Conservation (phyloP, 2,888 invertebrate genomes). For the Noctua pronuba region DNA sequence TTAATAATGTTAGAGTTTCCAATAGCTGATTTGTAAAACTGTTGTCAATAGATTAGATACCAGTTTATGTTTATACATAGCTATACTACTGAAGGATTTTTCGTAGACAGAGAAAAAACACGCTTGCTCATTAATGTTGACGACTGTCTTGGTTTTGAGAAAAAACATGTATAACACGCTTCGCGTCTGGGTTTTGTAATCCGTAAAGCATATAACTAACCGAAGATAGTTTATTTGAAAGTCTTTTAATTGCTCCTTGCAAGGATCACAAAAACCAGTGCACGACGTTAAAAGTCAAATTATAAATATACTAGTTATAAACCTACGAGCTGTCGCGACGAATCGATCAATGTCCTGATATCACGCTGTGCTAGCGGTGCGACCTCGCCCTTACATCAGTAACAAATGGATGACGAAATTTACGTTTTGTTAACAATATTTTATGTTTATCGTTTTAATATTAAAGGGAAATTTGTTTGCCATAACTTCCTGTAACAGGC, state of each 20-base stretch:
- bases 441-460: constrained; percentile 72
- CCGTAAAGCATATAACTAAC: too few relatives aligned
- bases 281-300: too few relatives aligned
- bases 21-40: background rate
- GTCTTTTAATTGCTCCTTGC: too few relatives aligned
- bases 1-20: background rate
- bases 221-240: too few relatives aligned
- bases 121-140: too few relatives aligned
- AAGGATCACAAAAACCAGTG: too few relatives aligned
- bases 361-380: constrained; percentile 38
- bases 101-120: background rate
- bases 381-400: constrained; percentile 59
- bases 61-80: background rate
- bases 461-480: constrained; percentile 68
- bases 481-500: constrained; percentile 51
- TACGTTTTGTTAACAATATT: constrained; percentile 71
- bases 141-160: too few relatives aligned
- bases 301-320: background rate
- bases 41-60: background rate
- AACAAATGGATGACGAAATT: constrained; percentile 72
- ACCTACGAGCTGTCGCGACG: background rate
- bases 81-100: background rate
- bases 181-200: too few relatives aligned
- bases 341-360: background rate
- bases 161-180: too few relatives aligned